Base-by-base conservation (phyloP, 2,797 vertebrate species). In the Acridotheres tristis region DNA sequence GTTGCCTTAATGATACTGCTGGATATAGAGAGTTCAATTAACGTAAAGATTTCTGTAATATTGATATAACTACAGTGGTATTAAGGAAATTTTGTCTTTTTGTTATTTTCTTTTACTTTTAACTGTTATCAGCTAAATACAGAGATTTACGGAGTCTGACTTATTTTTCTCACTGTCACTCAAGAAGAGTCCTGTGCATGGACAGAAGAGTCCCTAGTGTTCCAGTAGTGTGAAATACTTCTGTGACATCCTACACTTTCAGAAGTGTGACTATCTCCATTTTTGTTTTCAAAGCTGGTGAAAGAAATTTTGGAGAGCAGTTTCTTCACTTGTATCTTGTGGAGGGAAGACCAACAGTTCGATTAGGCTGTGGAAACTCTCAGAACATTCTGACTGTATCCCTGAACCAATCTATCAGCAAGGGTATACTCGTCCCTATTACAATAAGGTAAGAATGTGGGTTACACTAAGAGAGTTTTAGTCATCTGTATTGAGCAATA, bases 251-350 rank as follows among this genome's bases (percentile, higher is more conserved):
- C 23, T 80, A 19, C 17, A 10, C 30, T 90, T 90, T 36, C 34
- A 57, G 10, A 42, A 36, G 10, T 97, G 38, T 97, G 38, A 85
- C 57, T 76, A 19, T 85, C 47, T 38, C 43, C 77, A 47, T 93
- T 91, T 91, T 90, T 93, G 11, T 94, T 92, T 96, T 97, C 97
- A 93, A 96, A 99, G 98, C 97, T 88, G 96, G 96, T 76, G 98
- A 98, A 80, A 98, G 97, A 91, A 98, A 98, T 95, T 97, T 96
- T 50, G 98, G 97, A 65, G 96, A 98, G 59, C 96, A 93, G 16
- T 99, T 99, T 92, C 98, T 99, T 89, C 98, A 99, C 63, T 94
- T 99, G 51, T 98, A 98, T 91, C 98, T 99, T 65, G 87, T 97
- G 96, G 98, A 99, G 87, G 98, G 98, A 94, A 97, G 62, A 77